A percentile compares a stretch with the other conserved stretches of the same genome.
Conservation (phyloP, 2,113 vertebrate species). For the Thinocorus orbignyianus region DNA sequence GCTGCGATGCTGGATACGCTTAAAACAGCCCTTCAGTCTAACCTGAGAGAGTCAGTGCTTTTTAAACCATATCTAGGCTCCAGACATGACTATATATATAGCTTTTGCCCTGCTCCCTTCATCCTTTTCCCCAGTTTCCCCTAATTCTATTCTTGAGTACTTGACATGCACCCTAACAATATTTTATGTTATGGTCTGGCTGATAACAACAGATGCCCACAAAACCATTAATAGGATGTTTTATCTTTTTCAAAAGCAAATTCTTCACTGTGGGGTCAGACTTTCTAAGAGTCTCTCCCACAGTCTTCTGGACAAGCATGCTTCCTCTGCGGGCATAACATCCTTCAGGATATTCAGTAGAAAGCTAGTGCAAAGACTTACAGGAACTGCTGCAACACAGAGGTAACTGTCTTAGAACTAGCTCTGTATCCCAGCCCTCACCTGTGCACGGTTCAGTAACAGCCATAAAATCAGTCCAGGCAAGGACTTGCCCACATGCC, state of each 20-base stretch:
- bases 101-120: background rate
- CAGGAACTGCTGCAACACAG: background rate
- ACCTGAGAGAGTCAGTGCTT: background rate
- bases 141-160: background rate
- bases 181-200: background rate
- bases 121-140: background rate
- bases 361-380: background rate
- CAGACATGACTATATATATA: background rate
- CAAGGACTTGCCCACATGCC: background rate
- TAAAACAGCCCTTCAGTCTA: background rate
- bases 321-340: background rate
- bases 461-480: background rate
- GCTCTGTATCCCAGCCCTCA: background rate
- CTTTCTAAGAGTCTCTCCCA: background rate
- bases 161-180: background rate
- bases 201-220: background rate
- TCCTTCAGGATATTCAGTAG: background rate
- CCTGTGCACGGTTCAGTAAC: background rate
- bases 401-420: background rate
- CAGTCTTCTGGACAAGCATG: background rate
- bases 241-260: background rate
- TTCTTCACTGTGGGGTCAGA: background rate
- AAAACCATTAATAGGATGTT: background rate
- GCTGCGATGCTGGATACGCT: background rate
- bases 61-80: background rate